Evolutionary conservation across 2,113 vertebrate genomes (phyloP).

Genomic region (Corythoichthys intestinalis): DNA sequence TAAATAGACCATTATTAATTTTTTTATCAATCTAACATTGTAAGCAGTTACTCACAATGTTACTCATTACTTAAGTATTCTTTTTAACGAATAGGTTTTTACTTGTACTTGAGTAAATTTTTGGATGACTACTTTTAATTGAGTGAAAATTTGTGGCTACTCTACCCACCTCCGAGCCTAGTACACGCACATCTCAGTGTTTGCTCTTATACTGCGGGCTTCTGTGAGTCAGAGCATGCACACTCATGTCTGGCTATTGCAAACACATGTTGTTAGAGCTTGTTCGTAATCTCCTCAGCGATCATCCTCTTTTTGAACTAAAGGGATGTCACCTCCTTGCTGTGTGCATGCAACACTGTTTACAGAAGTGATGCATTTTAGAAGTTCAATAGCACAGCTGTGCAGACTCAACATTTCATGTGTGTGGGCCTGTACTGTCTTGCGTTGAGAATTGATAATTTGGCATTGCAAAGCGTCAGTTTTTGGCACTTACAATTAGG

Average conservation of each 20-base stretch:
- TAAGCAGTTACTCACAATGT: too few species aligned
- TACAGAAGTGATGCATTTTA: conserved; percentile 44
- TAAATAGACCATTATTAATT: too few species aligned
- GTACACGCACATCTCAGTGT: conserved; percentile 2
- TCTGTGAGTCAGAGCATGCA: conserved; percentile 39
- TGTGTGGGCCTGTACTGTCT: conserved; percentile 28
- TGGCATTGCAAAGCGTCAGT: conserved; percentile 18
- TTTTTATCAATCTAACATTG: too few species aligned
- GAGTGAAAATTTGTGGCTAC: too few species aligned
- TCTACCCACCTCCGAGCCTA: too few species aligned
- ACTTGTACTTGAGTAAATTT: too few species aligned
- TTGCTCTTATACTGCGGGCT: conserved; percentile 38
- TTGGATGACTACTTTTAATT: too few species aligned
- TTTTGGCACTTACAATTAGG: conserved; percentile 10
- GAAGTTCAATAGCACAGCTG: conserved; percentile 49
- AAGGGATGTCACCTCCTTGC: conserved; percentile 32
- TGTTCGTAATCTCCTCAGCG: background rate
- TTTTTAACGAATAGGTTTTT: too few species aligned
- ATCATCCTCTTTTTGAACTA: conserved; percentile 23
- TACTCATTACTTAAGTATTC: too few species aligned
- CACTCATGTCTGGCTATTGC: conserved; percentile 34
- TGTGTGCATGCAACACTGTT: conserved; percentile 30
- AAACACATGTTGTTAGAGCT: conserved; percentile 27
- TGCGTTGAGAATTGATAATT: conserved; percentile 32
- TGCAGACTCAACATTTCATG: conserved; percentile 67